These are phyloP conservation scores for Caenorhabditis becei DNA, from an alignment of 2,888 invertebrate species.

Conservation along the genomic window DNA sequence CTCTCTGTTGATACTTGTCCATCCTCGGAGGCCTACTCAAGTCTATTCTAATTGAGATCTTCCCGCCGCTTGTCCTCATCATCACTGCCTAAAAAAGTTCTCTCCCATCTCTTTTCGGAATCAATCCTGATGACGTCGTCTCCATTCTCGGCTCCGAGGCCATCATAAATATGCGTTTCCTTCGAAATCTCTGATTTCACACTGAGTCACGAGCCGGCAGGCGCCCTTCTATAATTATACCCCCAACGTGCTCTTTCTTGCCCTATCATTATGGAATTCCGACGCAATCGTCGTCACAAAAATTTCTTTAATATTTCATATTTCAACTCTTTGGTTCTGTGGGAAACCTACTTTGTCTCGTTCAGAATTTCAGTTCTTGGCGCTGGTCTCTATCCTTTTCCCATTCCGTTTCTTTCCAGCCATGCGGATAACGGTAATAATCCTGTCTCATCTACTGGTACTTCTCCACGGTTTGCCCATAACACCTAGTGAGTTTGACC, in stretches of 20 bases:
- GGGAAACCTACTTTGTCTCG: not conserved
- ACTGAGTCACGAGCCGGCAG: conserved; percentile 13
- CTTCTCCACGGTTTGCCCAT: conserved; percentile 27
- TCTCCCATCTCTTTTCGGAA: not conserved
- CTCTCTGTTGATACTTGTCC: conserved; percentile 4
- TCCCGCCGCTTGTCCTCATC: not conserved
- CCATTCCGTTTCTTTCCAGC: conserved; percentile 12
- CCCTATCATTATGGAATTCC: conserved; percentile 14
- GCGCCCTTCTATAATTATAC: conserved; percentile 15
- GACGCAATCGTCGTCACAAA: conserved; percentile 9
- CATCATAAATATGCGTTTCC: conserved; percentile 13
- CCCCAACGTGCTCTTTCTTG: not conserved
- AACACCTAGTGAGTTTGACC: conserved; percentile 16
- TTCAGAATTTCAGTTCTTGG: not conserved
- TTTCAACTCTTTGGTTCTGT: not conserved
- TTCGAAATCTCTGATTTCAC: conserved; percentile 22
- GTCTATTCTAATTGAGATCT: conserved; percentile 13
- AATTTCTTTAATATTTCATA: conserved; percentile 14
- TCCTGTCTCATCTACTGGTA: conserved; percentile 24
- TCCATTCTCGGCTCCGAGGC: not conserved
- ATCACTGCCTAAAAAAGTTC: not conserved
- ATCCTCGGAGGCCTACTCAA: conserved; percentile 13
- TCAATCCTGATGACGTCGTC: conserved; percentile 8
- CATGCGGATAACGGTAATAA: conserved; percentile 45
- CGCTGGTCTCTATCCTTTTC: not conserved